phyloP scores from a whole-genome alignment of 2,113 vertebrate species.

The Dipodomys ordii region DNA sequence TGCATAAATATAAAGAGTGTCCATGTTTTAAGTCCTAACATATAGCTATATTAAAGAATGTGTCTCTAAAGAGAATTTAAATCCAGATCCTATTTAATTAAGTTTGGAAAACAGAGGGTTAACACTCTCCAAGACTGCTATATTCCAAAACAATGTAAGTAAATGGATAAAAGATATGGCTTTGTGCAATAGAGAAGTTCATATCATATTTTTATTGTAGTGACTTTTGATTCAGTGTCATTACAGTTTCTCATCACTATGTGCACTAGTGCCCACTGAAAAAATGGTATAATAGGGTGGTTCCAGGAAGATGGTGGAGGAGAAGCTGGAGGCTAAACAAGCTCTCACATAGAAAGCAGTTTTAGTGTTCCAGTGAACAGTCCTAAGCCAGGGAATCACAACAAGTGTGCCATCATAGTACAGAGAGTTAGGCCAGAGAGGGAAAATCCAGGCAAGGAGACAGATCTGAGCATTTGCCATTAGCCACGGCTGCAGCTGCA shows the following conservation, averaged over 20 bases:
- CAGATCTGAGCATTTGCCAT: no score
- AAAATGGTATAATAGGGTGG: slow-evolving; percentile 58
- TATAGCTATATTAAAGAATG: slow-evolving; percentile 20
- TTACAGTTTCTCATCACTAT: slow-evolving; percentile 63
- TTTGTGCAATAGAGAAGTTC: slow-evolving; percentile 54
- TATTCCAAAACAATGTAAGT: slow-evolving; percentile 40
- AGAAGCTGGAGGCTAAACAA: no score
- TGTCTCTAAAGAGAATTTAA: slow-evolving; percentile 46
- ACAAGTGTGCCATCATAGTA: no score
- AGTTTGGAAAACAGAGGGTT: slow-evolving; percentile 31
- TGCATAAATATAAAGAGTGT: slow-evolving; percentile 51
- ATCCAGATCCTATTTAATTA: slow-evolving; percentile 27
- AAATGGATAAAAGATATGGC: slow-evolving; percentile 59
- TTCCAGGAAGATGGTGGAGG: no score
- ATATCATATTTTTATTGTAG: slow-evolving; percentile 70
- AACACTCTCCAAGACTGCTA: slow-evolving; percentile 23
- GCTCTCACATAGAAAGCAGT: no score
- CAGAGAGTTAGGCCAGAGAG: no score
- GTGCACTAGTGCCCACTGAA: slow-evolving; percentile 49
- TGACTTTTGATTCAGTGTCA: slow-evolving; percentile 59
- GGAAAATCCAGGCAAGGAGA: no score
- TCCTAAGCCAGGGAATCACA: no score
- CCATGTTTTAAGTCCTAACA: slow-evolving; percentile 3
- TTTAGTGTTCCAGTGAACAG: no score
- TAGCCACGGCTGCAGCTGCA: no score